These are phyloP conservation scores for Zoanthus solanderi DNA, from an alignment of 92 coral and sea anemone genomes.

Conservation along the genomic window DNA sequence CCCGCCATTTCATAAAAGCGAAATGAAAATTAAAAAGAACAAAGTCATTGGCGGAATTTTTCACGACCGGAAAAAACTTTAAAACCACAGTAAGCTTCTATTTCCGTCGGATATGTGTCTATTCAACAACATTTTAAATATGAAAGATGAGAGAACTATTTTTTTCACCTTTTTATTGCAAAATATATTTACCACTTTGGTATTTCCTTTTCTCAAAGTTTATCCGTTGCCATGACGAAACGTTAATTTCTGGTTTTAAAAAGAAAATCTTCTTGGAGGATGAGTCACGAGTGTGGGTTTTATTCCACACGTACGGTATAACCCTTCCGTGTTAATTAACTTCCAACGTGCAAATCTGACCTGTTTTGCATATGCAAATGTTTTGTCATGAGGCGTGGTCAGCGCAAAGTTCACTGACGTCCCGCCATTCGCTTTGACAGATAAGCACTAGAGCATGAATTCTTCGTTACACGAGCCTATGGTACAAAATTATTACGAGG, in stretches of 20 bases:
- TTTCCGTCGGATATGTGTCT: conserved; percentile 16
- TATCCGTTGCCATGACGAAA: conserved; percentile 41
- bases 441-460: conserved; percentile 16
- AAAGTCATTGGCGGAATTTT: conserved; percentile 31
- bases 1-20: conserved; percentile 20
- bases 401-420: conserved; percentile 24
- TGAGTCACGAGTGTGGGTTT: conserved; percentile 61
- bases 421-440: conserved; percentile 52
- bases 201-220: conserved; percentile 21
- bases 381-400: conserved; percentile 31
- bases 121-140: conserved; percentile 12
- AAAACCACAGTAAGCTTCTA: conserved; percentile 10
- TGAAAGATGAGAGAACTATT: background rate
- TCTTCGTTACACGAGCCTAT: conserved; percentile 11
- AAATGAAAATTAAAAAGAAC: conserved; percentile 6
- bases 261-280: conserved; percentile 14
- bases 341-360: conserved; percentile 14
- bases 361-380: conserved; percentile 44
- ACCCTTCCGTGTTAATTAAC: conserved; percentile 49
- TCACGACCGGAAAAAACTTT: conserved; percentile 38
- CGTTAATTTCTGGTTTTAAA: conserved; percentile 1
- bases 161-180: background rate
- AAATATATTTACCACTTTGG: conserved; percentile 20
- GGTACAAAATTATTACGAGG: background rate
- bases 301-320: conserved; percentile 31